These are phyloP conservation scores for Cerceris rybyensis DNA, from an alignment of 2,888 invertebrate genomes.

Conservation along the genomic window DNA sequence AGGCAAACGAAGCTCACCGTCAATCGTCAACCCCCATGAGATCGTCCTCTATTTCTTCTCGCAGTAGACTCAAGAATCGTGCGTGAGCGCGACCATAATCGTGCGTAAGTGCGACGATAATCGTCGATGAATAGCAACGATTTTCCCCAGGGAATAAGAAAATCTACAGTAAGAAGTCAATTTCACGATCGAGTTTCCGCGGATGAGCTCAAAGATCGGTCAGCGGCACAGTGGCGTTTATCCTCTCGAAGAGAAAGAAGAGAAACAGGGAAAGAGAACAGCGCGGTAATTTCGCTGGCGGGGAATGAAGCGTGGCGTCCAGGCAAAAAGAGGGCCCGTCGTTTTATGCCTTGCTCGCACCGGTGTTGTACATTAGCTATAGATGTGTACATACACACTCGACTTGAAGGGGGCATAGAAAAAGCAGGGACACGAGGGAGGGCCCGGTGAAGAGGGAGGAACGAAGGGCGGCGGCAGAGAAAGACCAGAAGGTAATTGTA, in stretches of 20 bases:
- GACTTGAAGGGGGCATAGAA: slow-evolving; percentile 27
- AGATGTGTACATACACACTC: slow-evolving; percentile 55
- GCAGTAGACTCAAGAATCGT: no score
- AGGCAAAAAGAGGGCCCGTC: slow-evolving; percentile 55
- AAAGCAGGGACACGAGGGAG: slow-evolving; percentile 25
- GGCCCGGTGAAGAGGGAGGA: slow-evolving; percentile 10
- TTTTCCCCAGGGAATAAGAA: background rate
- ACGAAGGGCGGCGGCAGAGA: slow-evolving; percentile 21
- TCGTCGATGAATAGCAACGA: background rate
- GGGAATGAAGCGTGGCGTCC: slow-evolving; percentile 62
- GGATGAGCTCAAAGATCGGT: slow-evolving; percentile 2
- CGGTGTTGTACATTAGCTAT: slow-evolving; percentile 64
- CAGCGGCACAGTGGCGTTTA: slow-evolving; percentile 22
- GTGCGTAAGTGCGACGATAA: background rate
- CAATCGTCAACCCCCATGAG: no score
- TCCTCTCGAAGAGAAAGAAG: slow-evolving; percentile 30
- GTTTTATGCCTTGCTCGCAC: slow-evolving; percentile 64
- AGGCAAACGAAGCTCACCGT: no score
- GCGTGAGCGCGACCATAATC: no score
- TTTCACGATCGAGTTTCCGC: slow-evolving; percentile 37
- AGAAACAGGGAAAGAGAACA: background rate
- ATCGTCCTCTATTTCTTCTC: no score
- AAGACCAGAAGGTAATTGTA: slow-evolving; percentile 70
- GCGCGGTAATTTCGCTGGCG: slow-evolving; percentile 52
- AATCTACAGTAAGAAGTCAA: slow-evolving; percentile 35